These are phyloP conservation scores for Sus cebifrons DNA, from an alignment of 2,797 vertebrate genomes.

Conservation along the genomic window DNA sequence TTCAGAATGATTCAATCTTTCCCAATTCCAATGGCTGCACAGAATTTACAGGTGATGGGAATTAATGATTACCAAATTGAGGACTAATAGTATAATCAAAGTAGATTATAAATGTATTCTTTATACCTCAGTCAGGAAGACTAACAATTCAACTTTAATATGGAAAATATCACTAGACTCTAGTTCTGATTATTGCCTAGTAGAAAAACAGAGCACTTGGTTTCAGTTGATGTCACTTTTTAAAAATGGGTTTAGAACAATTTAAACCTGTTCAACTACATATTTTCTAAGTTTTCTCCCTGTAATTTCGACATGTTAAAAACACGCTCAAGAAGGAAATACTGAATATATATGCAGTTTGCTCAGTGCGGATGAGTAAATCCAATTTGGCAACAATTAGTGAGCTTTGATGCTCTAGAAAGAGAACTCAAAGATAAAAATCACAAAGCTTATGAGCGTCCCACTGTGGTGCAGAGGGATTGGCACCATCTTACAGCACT, in stretches of 20 bases:
- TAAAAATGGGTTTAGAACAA: constrained; percentile 44
- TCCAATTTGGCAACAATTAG: background rate
- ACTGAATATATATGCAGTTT: background rate
- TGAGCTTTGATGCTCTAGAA: constrained; percentile 4
- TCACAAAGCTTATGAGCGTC: background rate
- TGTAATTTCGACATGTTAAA: constrained; percentile 65
- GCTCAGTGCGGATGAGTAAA: background rate
- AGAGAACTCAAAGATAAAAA: constrained; percentile 59
- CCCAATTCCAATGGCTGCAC: constrained; percentile 35
- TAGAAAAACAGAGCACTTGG: constrained; percentile 56
- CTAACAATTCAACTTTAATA: constrained; percentile 47
- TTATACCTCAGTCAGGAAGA: constrained; percentile 47
- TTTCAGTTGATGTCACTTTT: constrained; percentile 30
- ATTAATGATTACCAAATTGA: constrained; percentile 56
- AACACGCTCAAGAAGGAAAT: constrained; percentile 31
- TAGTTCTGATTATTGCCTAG: constrained; percentile 43
- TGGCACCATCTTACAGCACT: too few species aligned
- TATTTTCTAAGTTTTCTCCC: constrained; percentile 24
- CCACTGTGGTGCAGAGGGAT: too few species aligned
- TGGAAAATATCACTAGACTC: constrained; percentile 24
- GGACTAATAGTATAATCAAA: constrained; percentile 11
- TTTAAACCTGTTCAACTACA: constrained; percentile 52
- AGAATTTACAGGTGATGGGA: constrained; percentile 65
- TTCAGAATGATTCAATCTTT: constrained; percentile 67
- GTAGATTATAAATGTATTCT: constrained; percentile 56